phyloP scores from a whole-genome alignment of 2,113 vertebrate species.

The Rattus rattus region DNA sequence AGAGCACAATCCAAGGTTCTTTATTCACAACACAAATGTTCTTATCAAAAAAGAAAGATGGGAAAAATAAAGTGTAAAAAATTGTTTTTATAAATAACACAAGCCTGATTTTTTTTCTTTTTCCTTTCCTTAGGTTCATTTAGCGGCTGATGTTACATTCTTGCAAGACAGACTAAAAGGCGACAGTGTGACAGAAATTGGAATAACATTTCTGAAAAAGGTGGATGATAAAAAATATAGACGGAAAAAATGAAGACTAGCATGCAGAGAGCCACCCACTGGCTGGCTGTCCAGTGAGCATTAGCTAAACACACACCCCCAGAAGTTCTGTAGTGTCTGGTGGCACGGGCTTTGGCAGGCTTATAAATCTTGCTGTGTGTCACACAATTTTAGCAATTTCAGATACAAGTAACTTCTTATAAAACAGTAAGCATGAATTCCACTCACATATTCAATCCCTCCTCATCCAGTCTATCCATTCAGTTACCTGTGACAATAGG shows the following conservation, averaged over 20 bases:
- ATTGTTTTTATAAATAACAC: background rate
- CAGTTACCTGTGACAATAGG: background rate
- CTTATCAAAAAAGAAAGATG: background rate
- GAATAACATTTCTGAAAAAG: constrained; percentile 88
- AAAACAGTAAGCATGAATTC: constrained; percentile 43
- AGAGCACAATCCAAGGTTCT: background rate
- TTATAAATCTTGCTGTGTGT: constrained; percentile 38
- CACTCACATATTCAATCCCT: background rate
- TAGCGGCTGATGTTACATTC: constrained; percentile 89
- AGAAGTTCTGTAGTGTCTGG: background rate
- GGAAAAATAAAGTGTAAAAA: background rate
- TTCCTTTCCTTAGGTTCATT: constrained; percentile 84
- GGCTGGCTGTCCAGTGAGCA: background rate
- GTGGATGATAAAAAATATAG: constrained; percentile 85
- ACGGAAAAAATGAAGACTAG: constrained; percentile 83
- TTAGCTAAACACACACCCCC: background rate
- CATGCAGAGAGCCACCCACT: background rate
- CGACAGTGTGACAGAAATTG: constrained; percentile 89
- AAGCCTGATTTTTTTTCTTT: background rate
- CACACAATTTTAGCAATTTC: constrained; percentile 12
- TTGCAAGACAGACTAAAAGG: constrained; percentile 89
- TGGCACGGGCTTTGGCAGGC: background rate
- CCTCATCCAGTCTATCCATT: background rate
- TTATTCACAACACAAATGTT: background rate
- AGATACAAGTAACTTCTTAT: constrained; percentile 33